These are phyloP conservation scores for Umimayanthus kanabou DNA, from an alignment of 92 coral and sea anemone species.

Conservation along the genomic window DNA sequence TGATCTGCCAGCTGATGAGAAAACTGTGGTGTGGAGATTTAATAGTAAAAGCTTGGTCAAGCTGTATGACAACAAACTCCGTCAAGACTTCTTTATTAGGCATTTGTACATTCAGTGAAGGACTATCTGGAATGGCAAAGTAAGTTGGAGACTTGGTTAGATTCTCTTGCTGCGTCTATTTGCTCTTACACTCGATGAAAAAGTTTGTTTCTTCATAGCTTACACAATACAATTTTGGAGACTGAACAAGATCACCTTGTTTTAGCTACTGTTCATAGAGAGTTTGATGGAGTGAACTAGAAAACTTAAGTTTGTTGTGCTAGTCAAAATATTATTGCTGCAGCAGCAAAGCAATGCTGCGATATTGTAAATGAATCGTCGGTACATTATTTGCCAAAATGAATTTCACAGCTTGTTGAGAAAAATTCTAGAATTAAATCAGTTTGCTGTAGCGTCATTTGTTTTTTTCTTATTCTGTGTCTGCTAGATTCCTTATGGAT, in stretches of 20 bases:
- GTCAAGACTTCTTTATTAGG: background rate
- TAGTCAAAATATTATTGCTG: background rate
- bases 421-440: background rate
- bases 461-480: background rate
- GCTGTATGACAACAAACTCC: too few relatives aligned
- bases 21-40: too few relatives aligned
- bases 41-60: too few relatives aligned
- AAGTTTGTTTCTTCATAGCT: too few relatives aligned
- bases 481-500: background rate
- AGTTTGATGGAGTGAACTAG: too few relatives aligned
- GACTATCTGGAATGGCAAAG: background rate
- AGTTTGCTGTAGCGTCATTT: background rate
- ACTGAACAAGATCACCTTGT: too few relatives aligned
- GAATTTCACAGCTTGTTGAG: slow-evolving; percentile 7
- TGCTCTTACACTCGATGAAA: background rate
- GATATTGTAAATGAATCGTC: background rate
- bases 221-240: too few relatives aligned
- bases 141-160: background rate
- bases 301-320: too few relatives aligned
- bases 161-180: background rate
- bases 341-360: background rate
- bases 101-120: too few relatives aligned
- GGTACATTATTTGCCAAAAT: background rate
- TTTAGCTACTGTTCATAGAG: too few relatives aligned
- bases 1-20: too few relatives aligned